These are phyloP conservation scores for Sternarchorhynchus goeldii DNA, from an alignment of 2,797 vertebrate genomes.

Conservation along the genomic window DNA sequence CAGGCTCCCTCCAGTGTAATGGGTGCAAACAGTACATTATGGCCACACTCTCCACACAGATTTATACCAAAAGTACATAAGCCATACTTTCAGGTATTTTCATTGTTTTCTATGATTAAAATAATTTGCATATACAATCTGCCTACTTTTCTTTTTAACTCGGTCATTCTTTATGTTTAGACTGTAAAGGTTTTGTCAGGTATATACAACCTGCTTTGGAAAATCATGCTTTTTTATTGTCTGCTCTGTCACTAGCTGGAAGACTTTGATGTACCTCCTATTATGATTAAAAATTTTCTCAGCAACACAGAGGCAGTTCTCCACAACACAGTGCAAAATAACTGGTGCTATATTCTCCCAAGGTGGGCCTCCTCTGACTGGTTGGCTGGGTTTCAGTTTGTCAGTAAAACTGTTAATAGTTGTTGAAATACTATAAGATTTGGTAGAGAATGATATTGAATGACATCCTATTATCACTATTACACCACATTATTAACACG, in stretches of 20 bases:
- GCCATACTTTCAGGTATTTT: background rate
- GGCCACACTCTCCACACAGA: background rate
- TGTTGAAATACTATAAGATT: no score
- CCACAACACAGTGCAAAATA: conserved; percentile 70
- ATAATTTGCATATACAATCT: background rate
- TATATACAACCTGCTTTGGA: background rate
- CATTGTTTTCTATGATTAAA: background rate
- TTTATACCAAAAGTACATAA: background rate
- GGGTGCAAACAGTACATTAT: background rate
- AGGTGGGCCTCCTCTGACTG: conserved; percentile 71
- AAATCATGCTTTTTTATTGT: background rate
- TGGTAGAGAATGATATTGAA: no score
- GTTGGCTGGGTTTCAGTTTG: no score
- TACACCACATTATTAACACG: no score
- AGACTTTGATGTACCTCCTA: conserved; percentile 81
- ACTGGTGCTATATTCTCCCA: conserved; percentile 91
- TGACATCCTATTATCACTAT: no score
- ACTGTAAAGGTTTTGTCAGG: background rate
- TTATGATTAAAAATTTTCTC: conserved; percentile 75
- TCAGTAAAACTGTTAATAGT: no score
- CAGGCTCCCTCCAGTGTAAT: conserved; percentile 45
- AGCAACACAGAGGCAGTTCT: conserved; percentile 70
- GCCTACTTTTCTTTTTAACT: background rate
- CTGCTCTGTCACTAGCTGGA: conserved; percentile 70
- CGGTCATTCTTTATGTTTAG: background rate